Base-by-base conservation (phyloP, 2,797 vertebrate species). In the Cetoscarus ocellatus region DNA sequence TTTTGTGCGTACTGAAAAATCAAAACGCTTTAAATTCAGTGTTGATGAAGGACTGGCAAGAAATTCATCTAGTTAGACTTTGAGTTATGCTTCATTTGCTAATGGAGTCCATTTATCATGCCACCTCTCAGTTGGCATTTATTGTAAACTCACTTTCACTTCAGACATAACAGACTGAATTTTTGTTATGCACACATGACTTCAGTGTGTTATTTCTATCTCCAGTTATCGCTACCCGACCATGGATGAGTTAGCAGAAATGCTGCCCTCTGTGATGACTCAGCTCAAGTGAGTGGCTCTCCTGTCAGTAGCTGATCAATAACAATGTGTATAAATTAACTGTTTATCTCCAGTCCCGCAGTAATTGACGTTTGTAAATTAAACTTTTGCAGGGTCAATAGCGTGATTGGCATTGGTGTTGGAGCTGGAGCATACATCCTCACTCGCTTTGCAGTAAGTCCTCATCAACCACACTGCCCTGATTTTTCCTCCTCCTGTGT, bases 391-490 rank as follows among this genome's bases (percentile, higher is more conserved):
- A 99, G 97, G 90, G 87, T 99, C 78, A 97, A 93, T 92, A 96
- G 95, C 40, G 91, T 98, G 88, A 97, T 99, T 72, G 97, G 94
- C 44, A 96, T 98, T 67, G 98, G 98, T 40, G 96, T 99, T 56
- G 98, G 97, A 88, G 97, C 98, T 27, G 98, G 98, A 7, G 97
- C 98, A 3, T 97, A 99, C 64, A 87, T 99, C 86, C 96, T 99
- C 78, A 92, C 90, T 88, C 96, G 91, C 79, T 98, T 98, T 89
- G 96, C 96, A 36, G 98, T 99, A 91, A 98, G 97, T 97, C 84
- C 55, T 14, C 45, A 19, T 36, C 47, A 52, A 62, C 8, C 39
- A n/a, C 3, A 40, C 3, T 14, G 1, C 38, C 2, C 11, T 27
- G 27, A 27, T 27, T 2, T 27, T 27, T 27, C 27, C 2, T 27